Percentiles rank a stretch among this genome's conserved stretches.
These are phyloP conservation scores for Xyrichtys novacula DNA, from an alignment of 2,797 vertebrate species.

Conservation along the genomic window DNA sequence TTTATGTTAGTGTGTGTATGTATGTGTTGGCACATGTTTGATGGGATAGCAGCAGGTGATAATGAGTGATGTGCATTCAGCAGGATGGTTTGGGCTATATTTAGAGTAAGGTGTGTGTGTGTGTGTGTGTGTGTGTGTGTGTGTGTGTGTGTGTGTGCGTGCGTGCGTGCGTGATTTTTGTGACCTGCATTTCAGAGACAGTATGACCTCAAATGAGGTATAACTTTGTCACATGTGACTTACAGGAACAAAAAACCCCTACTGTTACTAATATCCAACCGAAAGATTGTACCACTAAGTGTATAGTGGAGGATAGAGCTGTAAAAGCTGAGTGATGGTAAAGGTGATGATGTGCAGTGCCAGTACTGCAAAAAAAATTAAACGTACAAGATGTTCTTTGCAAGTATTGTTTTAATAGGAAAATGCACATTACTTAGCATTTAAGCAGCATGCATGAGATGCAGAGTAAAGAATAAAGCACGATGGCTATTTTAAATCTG, in stretches of 20 bases:
- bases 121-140: constrained; percentile 47
- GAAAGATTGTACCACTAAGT: constrained; percentile 12
- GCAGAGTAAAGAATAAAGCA: too few relatives aligned
- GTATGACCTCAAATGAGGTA: constrained; percentile 57
- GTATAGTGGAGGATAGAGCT: constrained; percentile 16
- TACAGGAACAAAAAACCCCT: constrained; percentile 33
- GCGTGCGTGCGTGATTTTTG: too few relatives aligned
- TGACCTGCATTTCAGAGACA: constrained; percentile 29
- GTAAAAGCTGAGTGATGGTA: too few relatives aligned
- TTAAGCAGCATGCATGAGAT: too few relatives aligned
- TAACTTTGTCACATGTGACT: constrained; percentile 47
- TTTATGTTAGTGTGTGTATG: neutral
- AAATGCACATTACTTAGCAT: too few relatives aligned
- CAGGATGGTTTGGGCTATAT: constrained; percentile 56
- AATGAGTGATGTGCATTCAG: constrained; percentile 61
- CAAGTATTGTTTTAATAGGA: too few relatives aligned
- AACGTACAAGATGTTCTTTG: too few relatives aligned
- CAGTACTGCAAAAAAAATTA: too few relatives aligned
- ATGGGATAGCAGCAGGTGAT: constrained; percentile 32
- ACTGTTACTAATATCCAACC: constrained; percentile 32
- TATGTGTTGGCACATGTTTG: constrained; percentile 12
- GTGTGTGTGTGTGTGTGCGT: constrained; percentile 52
- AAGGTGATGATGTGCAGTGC: too few relatives aligned
- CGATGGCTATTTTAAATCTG: too few relatives aligned
- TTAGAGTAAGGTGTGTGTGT: constrained; percentile 59